Evolutionary conservation across 2,113 vertebrate genomes (phyloP).

Genomic region (sheep (Ovis aries)): DNA sequence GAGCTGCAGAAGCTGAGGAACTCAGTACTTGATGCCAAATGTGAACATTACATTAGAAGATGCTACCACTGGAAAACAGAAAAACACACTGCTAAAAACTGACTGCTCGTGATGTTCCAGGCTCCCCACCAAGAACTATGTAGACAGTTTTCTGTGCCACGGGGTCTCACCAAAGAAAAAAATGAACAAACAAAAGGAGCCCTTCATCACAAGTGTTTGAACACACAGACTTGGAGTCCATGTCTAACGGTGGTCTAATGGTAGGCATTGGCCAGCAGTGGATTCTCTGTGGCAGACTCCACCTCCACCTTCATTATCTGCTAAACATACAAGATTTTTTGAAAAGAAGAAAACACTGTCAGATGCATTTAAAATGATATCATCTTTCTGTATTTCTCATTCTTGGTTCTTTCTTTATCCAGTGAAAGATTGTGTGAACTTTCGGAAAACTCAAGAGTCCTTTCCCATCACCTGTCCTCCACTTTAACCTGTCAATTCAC

Average conservation of each 20-base stretch:
- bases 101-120: neutral
- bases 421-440: neutral
- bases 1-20: neutral
- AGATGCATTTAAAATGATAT: neutral
- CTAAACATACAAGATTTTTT: neutral
- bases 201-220: neutral
- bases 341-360: neutral
- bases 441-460: neutral
- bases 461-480: neutral
- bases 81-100: neutral
- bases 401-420: neutral
- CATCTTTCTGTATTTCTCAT: neutral
- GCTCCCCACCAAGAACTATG: neutral
- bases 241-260: rapidly evolving
- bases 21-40: rapidly evolving
- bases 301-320: neutral
- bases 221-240: too few species aligned
- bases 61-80: neutral
- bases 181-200: neutral
- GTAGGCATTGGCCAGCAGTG: rapidly evolving
- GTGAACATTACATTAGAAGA: neutral
- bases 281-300: neutral
- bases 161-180: neutral
- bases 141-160: neutral
- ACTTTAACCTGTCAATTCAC: neutral